Evolutionary conservation across 2,888 invertebrate species (phyloP), one percentile per base, ranked within the genome.

Genomic region (Hybos culiciformis): DNA sequence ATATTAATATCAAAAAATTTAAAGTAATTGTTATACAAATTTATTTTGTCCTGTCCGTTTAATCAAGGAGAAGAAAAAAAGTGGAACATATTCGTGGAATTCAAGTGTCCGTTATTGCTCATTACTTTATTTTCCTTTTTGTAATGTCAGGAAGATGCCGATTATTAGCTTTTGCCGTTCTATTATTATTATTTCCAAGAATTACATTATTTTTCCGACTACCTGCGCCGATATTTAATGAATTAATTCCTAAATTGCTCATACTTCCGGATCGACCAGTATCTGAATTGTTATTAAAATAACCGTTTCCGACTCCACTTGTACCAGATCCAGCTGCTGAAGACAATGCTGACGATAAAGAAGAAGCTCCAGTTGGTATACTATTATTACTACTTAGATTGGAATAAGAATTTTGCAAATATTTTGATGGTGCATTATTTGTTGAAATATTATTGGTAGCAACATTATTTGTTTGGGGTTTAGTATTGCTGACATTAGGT

Each of bases 121-220:
- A 71, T 67, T 63, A 82, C 81, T 77, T 80, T 54, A 83, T 71
- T 54, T 83, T 79, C 65, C 81, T 74, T 64, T 76, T 77, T 65
- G 77, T 74, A 57, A 85, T 75, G 61, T 84, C 83, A 53, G 77
- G 72, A 60, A 72, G 75, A 68, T 51, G 62, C 67, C 54, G 69
- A 61, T 56, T 65, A 57, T 67, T 42, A 44, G 42, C 47, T 15
- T 44, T 45, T 34, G 41, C n/a, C n/a, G n/a, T n/a, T n/a, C n/a
- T n/a, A n/a, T n/a, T n/a, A n/a, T n/a, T 33, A 48, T 46, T 50
- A 41, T 37, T 38, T 36, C 29, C 45, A 39, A 41, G 40, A 33
- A 8, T 20, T 39, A 18, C 26, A 20, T 29, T 37, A 39, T 18
- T 39, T 33, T 39, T 38, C 20, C 31, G 29, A 32, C 46, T 38